A percentile compares a stretch with the other conserved stretches of the same genome.
Conservation (phyloP, 1,140 invertebrate genomes). For the Papilio aristodemus region DNA sequence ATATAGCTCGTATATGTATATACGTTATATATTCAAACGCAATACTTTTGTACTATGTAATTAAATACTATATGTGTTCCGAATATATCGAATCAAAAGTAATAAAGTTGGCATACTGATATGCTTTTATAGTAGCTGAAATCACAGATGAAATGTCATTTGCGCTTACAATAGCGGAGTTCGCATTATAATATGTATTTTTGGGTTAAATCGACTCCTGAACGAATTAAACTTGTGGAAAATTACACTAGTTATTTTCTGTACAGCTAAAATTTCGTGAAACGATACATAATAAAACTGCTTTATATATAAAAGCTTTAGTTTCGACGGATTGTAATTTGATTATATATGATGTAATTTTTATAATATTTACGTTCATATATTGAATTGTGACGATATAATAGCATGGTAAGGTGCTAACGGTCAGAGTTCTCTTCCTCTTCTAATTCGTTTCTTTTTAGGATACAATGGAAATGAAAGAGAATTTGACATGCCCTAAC, state of each 20-base stretch:
- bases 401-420: too few relatives aligned
- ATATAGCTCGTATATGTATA: too few relatives aligned
- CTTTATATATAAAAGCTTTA: too few relatives aligned
- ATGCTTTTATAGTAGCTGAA: neutral
- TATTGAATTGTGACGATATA: too few relatives aligned
- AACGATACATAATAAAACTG: neutral
- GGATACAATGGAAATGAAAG: too few relatives aligned
- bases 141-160: constrained; percentile 14
- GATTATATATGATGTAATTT: too few relatives aligned
- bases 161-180: neutral
- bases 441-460: too few relatives aligned
- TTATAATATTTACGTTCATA: too few relatives aligned
- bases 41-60: neutral
- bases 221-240: neutral
- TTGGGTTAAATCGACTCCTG: constrained; percentile 7
- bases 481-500: too few relatives aligned
- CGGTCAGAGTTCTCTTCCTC: too few relatives aligned
- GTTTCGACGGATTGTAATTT: too few relatives aligned
- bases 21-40: too few relatives aligned
- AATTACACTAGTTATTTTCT: neutral
- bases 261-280: neutral
- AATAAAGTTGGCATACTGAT: neutral
- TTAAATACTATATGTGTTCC: neutral
- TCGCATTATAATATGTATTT: constrained; percentile 1
- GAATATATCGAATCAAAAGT: neutral